A percentile compares a stretch with the other conserved stretches of the same genome.
These are phyloP conservation scores for Erpobdella octoculata DNA, from an alignment of 2,888 invertebrate genomes.

Conservation along the genomic window DNA sequence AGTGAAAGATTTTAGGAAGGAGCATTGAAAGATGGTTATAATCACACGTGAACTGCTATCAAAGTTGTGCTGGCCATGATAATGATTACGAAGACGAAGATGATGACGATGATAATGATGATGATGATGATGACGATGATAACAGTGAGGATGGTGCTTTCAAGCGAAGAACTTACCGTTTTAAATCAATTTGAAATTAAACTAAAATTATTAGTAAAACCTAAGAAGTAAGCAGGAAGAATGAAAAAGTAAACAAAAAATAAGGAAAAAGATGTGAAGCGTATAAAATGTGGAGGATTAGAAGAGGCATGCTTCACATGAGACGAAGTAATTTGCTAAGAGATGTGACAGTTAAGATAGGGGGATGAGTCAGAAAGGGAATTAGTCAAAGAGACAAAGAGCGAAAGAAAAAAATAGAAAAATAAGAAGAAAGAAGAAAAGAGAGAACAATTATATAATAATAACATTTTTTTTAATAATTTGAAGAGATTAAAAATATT, in stretches of 20 bases:
- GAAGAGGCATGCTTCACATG: too few relatives aligned
- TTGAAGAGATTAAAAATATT: neutral
- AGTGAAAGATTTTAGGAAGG: too few relatives aligned
- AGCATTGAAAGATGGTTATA: neutral
- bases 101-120: neutral
- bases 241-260: too few relatives aligned
- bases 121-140: neutral
- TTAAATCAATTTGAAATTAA: too few relatives aligned
- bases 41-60: neutral
- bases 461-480: neutral
- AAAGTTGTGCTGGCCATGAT: neutral
- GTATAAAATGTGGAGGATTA: too few relatives aligned
- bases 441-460: neutral
- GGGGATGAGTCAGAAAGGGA: neutral
- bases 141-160: neutral
- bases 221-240: too few relatives aligned
- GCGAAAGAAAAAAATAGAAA: neutral
- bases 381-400: neutral
- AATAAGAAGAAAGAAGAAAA: too few relatives aligned
- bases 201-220: too few relatives aligned
- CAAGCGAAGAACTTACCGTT: neutral
- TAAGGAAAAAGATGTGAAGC: too few relatives aligned
- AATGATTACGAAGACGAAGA: neutral
- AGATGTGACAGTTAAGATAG: neutral
- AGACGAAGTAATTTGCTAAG: neutral